Base-by-base conservation (phyloP, 2,888 invertebrate genomes). In the Alloplasta piceator region DNA sequence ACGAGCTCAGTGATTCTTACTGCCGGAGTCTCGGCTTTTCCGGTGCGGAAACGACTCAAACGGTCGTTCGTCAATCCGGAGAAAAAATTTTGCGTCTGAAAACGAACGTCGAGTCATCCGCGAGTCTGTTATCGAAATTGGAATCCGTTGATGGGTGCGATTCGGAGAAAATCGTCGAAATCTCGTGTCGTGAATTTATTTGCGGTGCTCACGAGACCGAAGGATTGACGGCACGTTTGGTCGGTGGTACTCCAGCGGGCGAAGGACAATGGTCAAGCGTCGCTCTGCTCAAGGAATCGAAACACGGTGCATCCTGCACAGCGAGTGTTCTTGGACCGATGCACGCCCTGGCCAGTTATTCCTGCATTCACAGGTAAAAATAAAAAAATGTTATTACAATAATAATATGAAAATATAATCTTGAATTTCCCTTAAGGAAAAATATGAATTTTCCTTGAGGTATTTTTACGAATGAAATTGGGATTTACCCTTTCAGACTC, bases 241-340 rank as follows among this genome's bases (percentile, higher is more conserved):
- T 93, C 4, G 94, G 94, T 50, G 94, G 93, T 4, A 93, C 92
- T 61, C 91, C 91, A 60, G 92, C 92, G 4, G 92, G 93, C 6
- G 92, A 92, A 77, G 93, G 93, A 4, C 94, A 94, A 87, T 94
- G 94, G 94, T 93, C 94, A 0, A 94, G 94, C 68, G 92, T 95
- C 0, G 93, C 94, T 14, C 88, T 95, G 36, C 87, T 94, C 9
- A 90, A 89, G 52, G 91, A 91, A 85, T 78, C 87, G 5, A 91
- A 90, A 83, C 86, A 87, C 61, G 91, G 91, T 39, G 87, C 90
- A 55, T 88, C 91, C 50, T 93, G 93, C 74, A 92, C 92, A 6
- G 93, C 92, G 0, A 92, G 92, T 71, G 88, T 93, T 2, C 83
- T 93, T 9, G 89, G 92, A 16, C 92, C 92, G 4, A 88, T 89